Evolutionary conservation across 2,113 vertebrate species (phyloP).

Genomic region (Nesogale talazaci): DNA sequence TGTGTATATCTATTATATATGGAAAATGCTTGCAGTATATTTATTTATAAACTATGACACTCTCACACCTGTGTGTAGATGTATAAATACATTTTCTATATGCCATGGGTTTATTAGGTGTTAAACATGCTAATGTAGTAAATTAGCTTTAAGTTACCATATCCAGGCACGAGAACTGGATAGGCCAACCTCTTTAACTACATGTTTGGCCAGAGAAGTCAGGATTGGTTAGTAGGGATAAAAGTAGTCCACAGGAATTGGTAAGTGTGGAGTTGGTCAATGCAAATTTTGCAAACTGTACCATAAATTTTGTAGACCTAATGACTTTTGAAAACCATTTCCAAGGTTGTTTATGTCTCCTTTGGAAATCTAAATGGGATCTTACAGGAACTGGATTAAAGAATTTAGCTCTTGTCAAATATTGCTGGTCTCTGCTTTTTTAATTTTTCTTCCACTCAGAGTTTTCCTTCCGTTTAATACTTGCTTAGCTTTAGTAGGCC

Average conservation of each 20-base stretch:
- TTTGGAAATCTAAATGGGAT: conserved; percentile 77
- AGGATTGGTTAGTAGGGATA: neutral
- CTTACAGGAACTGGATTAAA: conserved; percentile 75
- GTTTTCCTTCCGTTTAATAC: conserved; percentile 48
- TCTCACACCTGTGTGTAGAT: neutral
- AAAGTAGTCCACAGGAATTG: conserved; percentile 23
- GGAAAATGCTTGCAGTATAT: neutral
- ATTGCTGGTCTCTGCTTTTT: conserved; percentile 76
- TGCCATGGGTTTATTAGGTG: neutral
- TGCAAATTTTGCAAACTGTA: conserved; percentile 66
- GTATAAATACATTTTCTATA: neutral
- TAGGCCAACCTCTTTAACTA: neutral
- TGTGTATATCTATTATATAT: neutral
- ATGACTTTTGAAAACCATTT: conserved; percentile 74
- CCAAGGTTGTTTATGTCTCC: conserved; percentile 59
- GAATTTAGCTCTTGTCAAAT: conserved; percentile 77
- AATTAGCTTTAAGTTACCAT: neutral
- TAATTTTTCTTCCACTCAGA: conserved; percentile 64
- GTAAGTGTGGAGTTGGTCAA: conserved; percentile 31
- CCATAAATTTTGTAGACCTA: conserved; percentile 67
- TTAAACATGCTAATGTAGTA: neutral
- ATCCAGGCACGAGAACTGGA: neutral
- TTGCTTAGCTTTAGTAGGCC: conserved; percentile 27
- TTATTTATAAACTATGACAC: neutral
- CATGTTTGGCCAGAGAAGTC: neutral